A percentile compares a stretch with the other conserved stretches of the same genome.
phyloP scores from a whole-genome alignment of 2,113 vertebrate genomes.

The Colistium nudipinnis region DNA sequence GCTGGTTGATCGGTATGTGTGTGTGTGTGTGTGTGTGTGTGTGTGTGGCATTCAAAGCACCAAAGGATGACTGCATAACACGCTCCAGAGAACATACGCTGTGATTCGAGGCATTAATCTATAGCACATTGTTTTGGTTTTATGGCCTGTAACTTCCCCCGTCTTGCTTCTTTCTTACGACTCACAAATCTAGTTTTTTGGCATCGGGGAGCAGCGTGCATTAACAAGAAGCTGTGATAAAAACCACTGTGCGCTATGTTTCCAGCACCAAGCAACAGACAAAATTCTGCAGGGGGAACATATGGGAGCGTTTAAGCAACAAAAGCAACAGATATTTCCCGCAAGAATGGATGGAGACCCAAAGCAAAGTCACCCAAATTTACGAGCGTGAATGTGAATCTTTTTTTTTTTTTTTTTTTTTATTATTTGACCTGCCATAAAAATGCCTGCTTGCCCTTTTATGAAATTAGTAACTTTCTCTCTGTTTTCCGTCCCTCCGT shows the following conservation, averaged over 20 bases:
- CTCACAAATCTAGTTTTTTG: not conserved
- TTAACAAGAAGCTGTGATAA: not conserved
- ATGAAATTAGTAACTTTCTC: not conserved
- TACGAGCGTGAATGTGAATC: not conserved
- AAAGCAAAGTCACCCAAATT: not conserved
- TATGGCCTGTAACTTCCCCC: not conserved
- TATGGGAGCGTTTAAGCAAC: not conserved
- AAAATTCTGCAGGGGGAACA: not conserved
- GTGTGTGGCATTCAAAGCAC: not conserved
- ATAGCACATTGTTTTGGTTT: not conserved
- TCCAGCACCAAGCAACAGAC: not conserved
- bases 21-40: not conserved
- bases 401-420: too few species aligned
- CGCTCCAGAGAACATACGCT: not conserved
- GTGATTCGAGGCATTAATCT: not conserved
- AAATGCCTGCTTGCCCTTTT: not conserved
- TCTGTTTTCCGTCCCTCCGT: not conserved
- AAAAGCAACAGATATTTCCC: not conserved
- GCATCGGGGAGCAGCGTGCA: not conserved
- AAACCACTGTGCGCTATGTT: too few species aligned
- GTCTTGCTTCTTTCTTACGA: not conserved
- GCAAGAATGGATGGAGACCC: not conserved
- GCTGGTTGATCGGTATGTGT: slow-evolving; percentile 15
- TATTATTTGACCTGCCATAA: too few species aligned
- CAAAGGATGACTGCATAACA: not conserved